Evolutionary conservation across 2,113 vertebrate species (phyloP), one percentile per base, ranked within the genome.

Genomic region (Chinchilla lanigera): DNA sequence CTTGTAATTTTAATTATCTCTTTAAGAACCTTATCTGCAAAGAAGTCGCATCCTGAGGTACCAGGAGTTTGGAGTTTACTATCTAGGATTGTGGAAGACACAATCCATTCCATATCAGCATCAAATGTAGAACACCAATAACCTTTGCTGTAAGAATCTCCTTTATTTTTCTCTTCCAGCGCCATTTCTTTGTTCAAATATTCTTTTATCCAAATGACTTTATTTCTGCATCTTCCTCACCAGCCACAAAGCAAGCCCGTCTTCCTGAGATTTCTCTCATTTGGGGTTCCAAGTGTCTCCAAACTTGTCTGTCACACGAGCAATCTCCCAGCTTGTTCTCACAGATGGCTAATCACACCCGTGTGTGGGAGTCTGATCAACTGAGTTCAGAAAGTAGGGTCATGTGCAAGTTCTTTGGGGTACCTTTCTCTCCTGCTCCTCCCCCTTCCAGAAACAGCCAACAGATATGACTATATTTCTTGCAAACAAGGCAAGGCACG

Each of bases 141-240:
- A 14, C 0, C 0, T 47, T 71, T 65, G 85, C 65, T 47, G 30
- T 24, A 63, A 84, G 85, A 77, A 24, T n/a, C 17, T 54, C 28
- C 7, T 56, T 83, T 33, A 52, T 35, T 54, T 47, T 71, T 26
- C 30, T n/a, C 9, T 13, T 58, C 3, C 2, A 30, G 14, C 33
- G 0, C 10, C 7, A 0, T 4, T 3, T 56, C n/a, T 71, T 38
- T 19, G n/a, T 13, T 1, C 6, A 33, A 44, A 47, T 10, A 9
- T 1, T 1, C 52, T 38, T 0, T 11, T 19, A 33, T 20, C n/a
- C 52, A 44, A 44, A 17, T 0, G 19, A 44, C 30, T 6, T 0
- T 19, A 2, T 44, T 24, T 82, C 88, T 80, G 22, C 60, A 24
- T 26, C 3, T 35, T 13, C 30, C 24, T 3, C 0, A n/a, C 19